A percentile compares a stretch with the other conserved stretches of the same genome.
phyloP scores from a whole-genome alignment of 1,140 invertebrate species.

The Drosophila pandora region DNA sequence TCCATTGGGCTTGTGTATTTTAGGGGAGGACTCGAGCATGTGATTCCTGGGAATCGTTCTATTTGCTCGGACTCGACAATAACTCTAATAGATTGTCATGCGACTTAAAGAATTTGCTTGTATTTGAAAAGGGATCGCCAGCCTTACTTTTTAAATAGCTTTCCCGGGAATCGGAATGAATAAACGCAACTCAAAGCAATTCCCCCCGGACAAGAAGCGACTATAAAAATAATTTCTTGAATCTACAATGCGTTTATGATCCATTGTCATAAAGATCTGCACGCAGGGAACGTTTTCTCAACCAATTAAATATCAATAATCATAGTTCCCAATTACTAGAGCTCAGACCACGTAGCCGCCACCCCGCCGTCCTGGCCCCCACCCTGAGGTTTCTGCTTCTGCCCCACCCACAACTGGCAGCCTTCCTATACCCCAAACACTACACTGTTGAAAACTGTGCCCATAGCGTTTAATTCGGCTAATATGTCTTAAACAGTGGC shows the following conservation, averaged over 20 bases:
- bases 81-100: not conserved
- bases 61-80: not conserved
- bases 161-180: not conserved
- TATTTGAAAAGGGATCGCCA: not conserved
- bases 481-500: too few species aligned
- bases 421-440: conserved; percentile 11
- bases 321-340: conserved; percentile 59
- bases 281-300: conserved; percentile 14
- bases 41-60: not conserved
- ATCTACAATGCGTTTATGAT: conserved; percentile 20
- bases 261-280: conserved; percentile 21
- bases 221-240: conserved; percentile 1
- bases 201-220: not conserved
- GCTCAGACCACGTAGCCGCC: conserved; percentile 41
- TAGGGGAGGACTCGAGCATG: not conserved
- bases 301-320: conserved; percentile 70
- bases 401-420: conserved; percentile 39
- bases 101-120: not conserved
- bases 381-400: not conserved
- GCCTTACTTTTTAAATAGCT: not conserved
- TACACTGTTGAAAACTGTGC: not conserved
- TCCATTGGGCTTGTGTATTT: not conserved
- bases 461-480: not conserved
- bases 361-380: not conserved
- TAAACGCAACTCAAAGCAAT: not conserved